These are phyloP conservation scores for Ophthalmolycus amberensis DNA, from an alignment of 2,113 vertebrate genomes.

Conservation along the genomic window DNA sequence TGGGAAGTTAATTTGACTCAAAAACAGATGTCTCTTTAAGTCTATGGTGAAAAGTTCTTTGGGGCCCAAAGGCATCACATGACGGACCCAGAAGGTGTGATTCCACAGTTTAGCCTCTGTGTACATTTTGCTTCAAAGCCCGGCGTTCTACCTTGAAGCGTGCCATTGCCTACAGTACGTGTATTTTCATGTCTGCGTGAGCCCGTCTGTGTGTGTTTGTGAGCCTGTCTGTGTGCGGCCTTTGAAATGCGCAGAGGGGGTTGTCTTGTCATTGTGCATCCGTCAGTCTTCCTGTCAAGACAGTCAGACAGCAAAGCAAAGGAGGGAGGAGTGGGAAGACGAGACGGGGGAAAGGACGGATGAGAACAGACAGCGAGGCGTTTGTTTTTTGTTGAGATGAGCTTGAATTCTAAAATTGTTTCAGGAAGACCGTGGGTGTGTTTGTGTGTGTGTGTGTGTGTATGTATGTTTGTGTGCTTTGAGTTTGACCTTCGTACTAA, in stretches of 20 bases:
- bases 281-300: constrained; percentile 66
- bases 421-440: constrained; percentile 2
- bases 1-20: neutral
- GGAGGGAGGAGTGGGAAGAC: constrained; percentile 48
- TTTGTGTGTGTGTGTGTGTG: neutral
- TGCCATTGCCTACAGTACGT: constrained; percentile 1
- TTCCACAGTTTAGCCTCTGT: neutral
- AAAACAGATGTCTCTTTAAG: neutral
- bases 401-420: constrained; percentile 55
- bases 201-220: constrained; percentile 22
- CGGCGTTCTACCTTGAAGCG: neutral
- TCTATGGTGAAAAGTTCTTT: too few relatives aligned
- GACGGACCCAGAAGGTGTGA: neutral
- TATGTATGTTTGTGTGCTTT: neutral
- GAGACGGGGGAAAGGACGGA: constrained; percentile 43
- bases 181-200: constrained; percentile 17
- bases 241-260: constrained; percentile 62
- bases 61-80: neutral
- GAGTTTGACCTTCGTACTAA: constrained; percentile 21
- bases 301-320: constrained; percentile 46
- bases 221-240: constrained; percentile 50
- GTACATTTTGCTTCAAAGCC: neutral
- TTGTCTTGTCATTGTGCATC: constrained; percentile 64
- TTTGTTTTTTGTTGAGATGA: neutral
- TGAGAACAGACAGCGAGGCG: constrained; percentile 37